Evolutionary conservation across 2,797 vertebrate genomes (phyloP).

Genomic region (Cyprinella venusta): DNA sequence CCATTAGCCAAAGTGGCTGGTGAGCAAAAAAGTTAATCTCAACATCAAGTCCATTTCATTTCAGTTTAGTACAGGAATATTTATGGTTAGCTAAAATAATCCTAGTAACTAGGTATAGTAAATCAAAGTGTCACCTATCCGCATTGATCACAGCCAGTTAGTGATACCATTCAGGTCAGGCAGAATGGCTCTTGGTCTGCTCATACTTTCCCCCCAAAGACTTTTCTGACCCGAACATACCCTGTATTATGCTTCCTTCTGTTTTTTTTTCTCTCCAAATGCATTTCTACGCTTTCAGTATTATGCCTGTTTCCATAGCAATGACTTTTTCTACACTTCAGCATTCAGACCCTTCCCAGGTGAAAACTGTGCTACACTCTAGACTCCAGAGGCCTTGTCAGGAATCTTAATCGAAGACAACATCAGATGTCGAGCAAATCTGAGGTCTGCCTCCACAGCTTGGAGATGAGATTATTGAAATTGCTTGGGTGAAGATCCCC

Average conservation of each 20-base stretch:
- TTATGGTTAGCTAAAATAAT: not conserved
- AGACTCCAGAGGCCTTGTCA: conserved; percentile 67
- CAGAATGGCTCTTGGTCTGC: not conserved
- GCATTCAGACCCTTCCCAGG: conserved; percentile 72
- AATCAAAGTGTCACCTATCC: not conserved
- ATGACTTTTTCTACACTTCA: conserved; percentile 76
- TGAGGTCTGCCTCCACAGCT: conserved; percentile 23
- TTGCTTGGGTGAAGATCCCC: conserved; percentile 23
- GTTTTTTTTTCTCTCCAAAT: conserved; percentile 50
- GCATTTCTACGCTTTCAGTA: conserved; percentile 63
- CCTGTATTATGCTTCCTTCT: conserved; percentile 58
- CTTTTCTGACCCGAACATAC: conserved; percentile 13
- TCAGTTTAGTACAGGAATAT: not conserved
- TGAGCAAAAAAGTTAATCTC: too few relatives aligned
- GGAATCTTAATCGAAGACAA: conserved; percentile 53
- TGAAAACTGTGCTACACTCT: conserved; percentile 69
- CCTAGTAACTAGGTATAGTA: not conserved
- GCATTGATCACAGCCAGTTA: not conserved
- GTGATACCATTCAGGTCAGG: not conserved
- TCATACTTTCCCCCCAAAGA: not conserved
- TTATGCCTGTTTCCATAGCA: conserved; percentile 81
- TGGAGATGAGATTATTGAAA: conserved; percentile 35
- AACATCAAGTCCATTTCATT: not conserved
- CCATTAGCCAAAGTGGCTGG: too few relatives aligned
- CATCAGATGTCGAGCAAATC: conserved; percentile 48